Conservation (phyloP, 2,888 invertebrate species). For the Agonopterix arenella region DNA sequence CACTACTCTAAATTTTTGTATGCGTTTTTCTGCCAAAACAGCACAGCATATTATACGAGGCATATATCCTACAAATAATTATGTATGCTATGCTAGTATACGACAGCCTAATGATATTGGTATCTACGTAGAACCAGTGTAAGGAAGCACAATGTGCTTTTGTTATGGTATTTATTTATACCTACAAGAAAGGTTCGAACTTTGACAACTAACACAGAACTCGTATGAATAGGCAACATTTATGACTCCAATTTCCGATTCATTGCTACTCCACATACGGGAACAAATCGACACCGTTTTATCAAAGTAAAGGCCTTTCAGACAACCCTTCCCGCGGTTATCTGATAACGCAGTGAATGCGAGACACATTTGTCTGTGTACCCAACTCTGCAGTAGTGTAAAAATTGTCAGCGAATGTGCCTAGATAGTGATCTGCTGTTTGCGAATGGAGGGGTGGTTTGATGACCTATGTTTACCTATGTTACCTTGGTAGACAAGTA, state of each 20-base stretch:
- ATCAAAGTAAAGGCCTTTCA: slow-evolving; percentile 60
- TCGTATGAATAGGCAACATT: slow-evolving; percentile 41
- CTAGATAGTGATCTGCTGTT: slow-evolving; percentile 71
- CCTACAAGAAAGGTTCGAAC: too few species aligned
- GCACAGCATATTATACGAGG: too few species aligned
- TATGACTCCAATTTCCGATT: slow-evolving; percentile 63
- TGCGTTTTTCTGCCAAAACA: too few species aligned
- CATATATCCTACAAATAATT: too few species aligned
- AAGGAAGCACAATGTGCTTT: too few species aligned
- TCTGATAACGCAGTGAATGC: slow-evolving; percentile 70
- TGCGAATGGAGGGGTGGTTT: slow-evolving; percentile 38
- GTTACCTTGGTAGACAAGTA: background rate
- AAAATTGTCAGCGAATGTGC: slow-evolving; percentile 70
- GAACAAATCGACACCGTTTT: slow-evolving; percentile 65
- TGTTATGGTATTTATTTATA: too few species aligned
- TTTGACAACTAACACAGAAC: too few species aligned
- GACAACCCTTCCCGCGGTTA: slow-evolving; percentile 61
- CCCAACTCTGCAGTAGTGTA: slow-evolving; percentile 66
- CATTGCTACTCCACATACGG: slow-evolving; percentile 57
- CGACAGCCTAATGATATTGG: too few species aligned
- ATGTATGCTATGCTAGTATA: too few species aligned
- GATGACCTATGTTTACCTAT: slow-evolving; percentile 18
- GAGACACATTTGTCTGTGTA: slow-evolving; percentile 66
- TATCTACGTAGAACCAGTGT: too few species aligned
- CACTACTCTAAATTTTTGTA: too few species aligned